These are phyloP conservation scores for Cichladusa arquata DNA, from an alignment of 2,113 vertebrate genomes.

Conservation along the genomic window DNA sequence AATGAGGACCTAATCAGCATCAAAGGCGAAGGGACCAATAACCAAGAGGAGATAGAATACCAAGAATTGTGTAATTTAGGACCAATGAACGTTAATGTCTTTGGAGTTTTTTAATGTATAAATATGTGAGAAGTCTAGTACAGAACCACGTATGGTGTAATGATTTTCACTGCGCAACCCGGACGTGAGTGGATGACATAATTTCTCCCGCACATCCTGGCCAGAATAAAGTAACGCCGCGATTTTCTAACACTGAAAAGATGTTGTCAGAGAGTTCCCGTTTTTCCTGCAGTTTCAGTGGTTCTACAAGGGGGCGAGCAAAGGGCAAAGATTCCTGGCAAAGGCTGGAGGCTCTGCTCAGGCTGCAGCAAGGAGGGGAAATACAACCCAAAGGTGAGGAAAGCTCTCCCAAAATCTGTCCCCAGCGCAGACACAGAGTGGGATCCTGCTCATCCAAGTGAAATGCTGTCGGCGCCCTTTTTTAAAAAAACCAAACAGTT, in stretches of 20 bases:
- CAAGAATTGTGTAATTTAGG: background rate
- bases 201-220: background rate
- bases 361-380: background rate
- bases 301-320: fast-evolving
- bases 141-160: background rate
- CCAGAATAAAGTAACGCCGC: background rate
- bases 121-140: background rate
- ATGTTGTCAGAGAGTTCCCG: background rate
- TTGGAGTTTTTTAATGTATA: background rate
- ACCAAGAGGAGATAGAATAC: fast-evolving
- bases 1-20: background rate
- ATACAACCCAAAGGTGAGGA: background rate
- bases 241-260: background rate
- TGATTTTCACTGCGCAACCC: background rate
- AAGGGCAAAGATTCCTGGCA: fast-evolving
- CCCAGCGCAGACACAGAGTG: fast-evolving
- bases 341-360: background rate
- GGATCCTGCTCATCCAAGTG: background rate
- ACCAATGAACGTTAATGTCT: background rate
- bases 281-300: background rate
- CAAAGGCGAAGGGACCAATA: background rate
- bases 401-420: background rate
- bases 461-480: background rate
- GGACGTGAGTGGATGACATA: fast-evolving
- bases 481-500: background rate